Evolutionary conservation across 2,888 invertebrate genomes (phyloP).

Genomic region (Leucophenga maculata): DNA sequence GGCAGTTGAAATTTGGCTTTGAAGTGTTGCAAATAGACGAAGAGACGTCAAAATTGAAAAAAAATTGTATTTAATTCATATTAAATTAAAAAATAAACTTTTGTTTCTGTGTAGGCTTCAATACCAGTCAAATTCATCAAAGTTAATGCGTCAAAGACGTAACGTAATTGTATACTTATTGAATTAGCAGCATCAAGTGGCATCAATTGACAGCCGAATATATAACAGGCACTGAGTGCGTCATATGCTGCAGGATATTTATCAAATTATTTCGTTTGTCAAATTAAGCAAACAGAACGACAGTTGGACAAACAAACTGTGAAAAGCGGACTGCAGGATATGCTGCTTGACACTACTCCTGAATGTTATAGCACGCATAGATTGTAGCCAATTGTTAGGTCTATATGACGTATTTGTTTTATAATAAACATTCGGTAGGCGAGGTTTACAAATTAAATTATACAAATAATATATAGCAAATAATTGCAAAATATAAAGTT

Average conservation of each 20-base stretch:
- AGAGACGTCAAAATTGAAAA: too few species aligned
- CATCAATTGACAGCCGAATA: not conserved
- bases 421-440: too few species aligned
- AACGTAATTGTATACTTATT: constrained; percentile 64
- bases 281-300: constrained; percentile 61
- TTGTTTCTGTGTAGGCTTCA: not conserved
- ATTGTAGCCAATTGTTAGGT: too few species aligned
- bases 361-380: too few species aligned
- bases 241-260: constrained; percentile 43
- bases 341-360: constrained; percentile 40
- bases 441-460: too few species aligned
- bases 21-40: constrained; percentile 2
- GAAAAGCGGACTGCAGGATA: not conserved
- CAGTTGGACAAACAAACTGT: not conserved
- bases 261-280: constrained; percentile 66
- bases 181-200: constrained; percentile 50
- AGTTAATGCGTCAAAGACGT: not conserved
- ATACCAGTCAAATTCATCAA: not conserved
- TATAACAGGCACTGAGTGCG: too few species aligned
- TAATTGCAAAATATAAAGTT: too few species aligned
- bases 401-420: too few species aligned
- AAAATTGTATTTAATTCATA: too few species aligned
- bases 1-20: constrained; percentile 18
- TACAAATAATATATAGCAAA: too few species aligned
- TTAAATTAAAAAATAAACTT: too few species aligned